Conservation (phyloP, 1,140 invertebrate species). For the Chionoecetes opilio region DNA sequence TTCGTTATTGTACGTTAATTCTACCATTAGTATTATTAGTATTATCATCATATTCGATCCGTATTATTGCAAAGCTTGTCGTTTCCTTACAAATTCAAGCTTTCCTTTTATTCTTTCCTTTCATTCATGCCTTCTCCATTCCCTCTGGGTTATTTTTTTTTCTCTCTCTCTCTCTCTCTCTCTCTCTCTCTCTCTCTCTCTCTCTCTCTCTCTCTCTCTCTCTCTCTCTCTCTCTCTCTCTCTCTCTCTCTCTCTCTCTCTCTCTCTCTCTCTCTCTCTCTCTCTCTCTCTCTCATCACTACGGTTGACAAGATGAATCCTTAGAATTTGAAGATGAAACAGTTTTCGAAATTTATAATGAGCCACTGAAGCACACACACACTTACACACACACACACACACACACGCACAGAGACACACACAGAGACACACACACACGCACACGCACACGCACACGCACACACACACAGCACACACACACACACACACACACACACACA, state of each 20-base stretch:
- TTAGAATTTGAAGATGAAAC: neutral
- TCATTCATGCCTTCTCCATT: neutral
- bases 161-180: slow-evolving; percentile 23
- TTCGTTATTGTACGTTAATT: too few species aligned
- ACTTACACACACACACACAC: slow-evolving; percentile 38
- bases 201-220: slow-evolving; percentile 46
- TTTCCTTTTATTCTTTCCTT: neutral
- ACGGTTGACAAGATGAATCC: too few species aligned
- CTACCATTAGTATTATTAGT: too few species aligned
- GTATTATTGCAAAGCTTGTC: neutral
- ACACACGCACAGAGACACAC: slow-evolving; percentile 54
- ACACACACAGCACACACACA: too few species aligned
- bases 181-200: slow-evolving; percentile 55
- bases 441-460: neutral
- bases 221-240: slow-evolving; percentile 65
- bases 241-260: slow-evolving; percentile 65
- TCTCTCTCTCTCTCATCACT: slow-evolving; percentile 45
- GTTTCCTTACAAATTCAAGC: neutral
- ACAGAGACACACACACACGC: slow-evolving; percentile 48
- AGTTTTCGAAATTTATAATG: neutral
- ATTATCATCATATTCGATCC: neutral
- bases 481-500: neutral
- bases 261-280: slow-evolving; percentile 61
- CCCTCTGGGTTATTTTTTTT: neutral
- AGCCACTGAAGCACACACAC: neutral